Evolutionary conservation across 2,797 vertebrate genomes (phyloP).

Genomic region (Columba guinea): DNA sequence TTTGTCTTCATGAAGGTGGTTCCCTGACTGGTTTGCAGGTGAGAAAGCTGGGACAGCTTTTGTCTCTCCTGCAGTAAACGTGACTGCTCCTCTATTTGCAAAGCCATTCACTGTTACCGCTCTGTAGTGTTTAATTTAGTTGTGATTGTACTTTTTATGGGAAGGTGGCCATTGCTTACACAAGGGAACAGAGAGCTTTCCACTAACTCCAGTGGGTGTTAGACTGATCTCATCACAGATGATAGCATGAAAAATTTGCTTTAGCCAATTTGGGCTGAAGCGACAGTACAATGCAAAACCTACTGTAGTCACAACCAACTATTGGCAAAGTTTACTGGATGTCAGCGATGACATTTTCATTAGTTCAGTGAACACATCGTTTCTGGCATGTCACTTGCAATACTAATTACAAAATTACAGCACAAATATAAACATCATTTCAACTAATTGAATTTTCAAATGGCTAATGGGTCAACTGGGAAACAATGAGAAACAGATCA

Average conservation of each 20-base stretch:
- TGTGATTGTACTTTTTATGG: neutral
- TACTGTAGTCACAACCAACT: neutral
- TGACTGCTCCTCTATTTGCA: neutral
- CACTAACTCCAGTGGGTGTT: neutral
- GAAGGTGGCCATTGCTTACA: neutral
- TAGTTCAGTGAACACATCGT: neutral
- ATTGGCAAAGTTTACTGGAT: neutral
- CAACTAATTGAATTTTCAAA: conserved; percentile 3
- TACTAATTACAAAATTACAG: neutral
- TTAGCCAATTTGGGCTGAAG: neutral
- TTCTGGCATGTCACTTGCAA: neutral
- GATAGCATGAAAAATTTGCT: neutral
- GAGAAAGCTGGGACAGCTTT: neutral
- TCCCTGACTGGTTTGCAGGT: neutral
- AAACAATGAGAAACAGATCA: neutral
- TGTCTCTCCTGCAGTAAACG: neutral
- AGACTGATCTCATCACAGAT: neutral
- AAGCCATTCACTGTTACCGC: neutral
- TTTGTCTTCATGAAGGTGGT: neutral
- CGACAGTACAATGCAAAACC: neutral
- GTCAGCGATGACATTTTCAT: neutral
- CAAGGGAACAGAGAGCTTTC: neutral
- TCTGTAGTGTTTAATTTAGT: neutral
- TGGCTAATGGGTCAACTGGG: neutral
- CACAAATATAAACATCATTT: neutral